Conservation (phyloP, 2,888 invertebrate species). For the Cheilosia impressa region DNA sequence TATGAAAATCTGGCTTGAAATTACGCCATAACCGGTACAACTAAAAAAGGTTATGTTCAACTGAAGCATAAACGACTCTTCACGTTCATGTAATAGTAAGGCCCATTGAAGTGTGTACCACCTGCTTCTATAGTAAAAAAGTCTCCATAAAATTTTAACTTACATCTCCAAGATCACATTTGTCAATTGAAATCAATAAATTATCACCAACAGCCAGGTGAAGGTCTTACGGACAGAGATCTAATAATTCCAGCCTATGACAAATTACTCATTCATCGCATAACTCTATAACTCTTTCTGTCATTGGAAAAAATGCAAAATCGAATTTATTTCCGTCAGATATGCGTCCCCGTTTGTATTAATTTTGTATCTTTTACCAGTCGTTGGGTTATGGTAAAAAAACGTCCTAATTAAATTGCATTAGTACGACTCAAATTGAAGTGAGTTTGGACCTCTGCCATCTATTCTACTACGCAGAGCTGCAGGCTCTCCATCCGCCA, state of each 20-base stretch:
- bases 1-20: too few relatives aligned
- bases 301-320: neutral
- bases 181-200: too few relatives aligned
- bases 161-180: too few relatives aligned
- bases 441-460: conserved; percentile 23
- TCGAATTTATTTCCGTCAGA: conserved; percentile 1
- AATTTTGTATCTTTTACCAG: neutral
- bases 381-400: neutral
- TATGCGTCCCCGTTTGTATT: neutral
- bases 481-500: conserved; percentile 23
- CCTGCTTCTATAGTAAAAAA: too few relatives aligned
- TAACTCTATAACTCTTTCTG: conserved; percentile 6
- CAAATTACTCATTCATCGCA: conserved; percentile 1
- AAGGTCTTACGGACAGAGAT: neutral
- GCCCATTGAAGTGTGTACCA: too few relatives aligned
- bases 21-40: too few relatives aligned
- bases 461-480: conserved; percentile 45
- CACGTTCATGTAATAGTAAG: too few relatives aligned
- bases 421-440: conserved; percentile 3
- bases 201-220: too few relatives aligned
- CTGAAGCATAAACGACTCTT: too few relatives aligned
- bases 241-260: neutral
- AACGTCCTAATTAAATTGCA: conserved; percentile 27
- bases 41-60: too few relatives aligned
- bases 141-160: too few relatives aligned